Evolutionary conservation across 2,888 invertebrate species (phyloP).

Genomic region (Coelinius sp.): DNA sequence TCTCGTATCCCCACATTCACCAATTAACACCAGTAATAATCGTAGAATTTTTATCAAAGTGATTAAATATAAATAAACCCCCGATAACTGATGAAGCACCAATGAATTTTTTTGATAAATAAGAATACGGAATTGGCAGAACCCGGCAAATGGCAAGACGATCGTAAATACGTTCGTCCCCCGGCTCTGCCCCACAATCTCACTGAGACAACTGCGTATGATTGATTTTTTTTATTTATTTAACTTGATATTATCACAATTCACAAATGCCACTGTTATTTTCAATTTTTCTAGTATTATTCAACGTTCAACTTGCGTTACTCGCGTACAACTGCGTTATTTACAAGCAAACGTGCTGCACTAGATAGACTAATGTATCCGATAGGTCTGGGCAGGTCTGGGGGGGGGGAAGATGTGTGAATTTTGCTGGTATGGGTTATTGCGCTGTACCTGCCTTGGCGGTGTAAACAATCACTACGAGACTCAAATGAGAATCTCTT

Average conservation of each 20-base stretch:
- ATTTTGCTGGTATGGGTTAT: constrained; percentile 2
- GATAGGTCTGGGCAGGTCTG: background rate
- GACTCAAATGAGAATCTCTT: background rate
- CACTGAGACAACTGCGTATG: background rate
- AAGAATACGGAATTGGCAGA: background rate
- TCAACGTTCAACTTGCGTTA: background rate
- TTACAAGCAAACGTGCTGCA: background rate
- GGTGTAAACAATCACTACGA: constrained; percentile 13
- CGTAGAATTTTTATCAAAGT: too few relatives aligned
- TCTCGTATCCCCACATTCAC: constrained; percentile 56
- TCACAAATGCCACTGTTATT: background rate
- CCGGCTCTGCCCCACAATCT: background rate
- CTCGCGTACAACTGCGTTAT: constrained; percentile 1
- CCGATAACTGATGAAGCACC: background rate
- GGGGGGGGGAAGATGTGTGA: background rate
- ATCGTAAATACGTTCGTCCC: background rate
- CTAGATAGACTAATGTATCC: background rate
- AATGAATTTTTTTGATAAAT: background rate
- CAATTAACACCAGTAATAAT: background rate
- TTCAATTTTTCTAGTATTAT: background rate
- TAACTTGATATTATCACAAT: background rate
- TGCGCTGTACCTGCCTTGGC: background rate
- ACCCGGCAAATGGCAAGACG: background rate
- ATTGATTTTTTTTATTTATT: background rate
- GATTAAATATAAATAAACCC: too few relatives aligned